Conservation (phyloP, 2,888 invertebrate genomes). For the Fragum fragum region DNA sequence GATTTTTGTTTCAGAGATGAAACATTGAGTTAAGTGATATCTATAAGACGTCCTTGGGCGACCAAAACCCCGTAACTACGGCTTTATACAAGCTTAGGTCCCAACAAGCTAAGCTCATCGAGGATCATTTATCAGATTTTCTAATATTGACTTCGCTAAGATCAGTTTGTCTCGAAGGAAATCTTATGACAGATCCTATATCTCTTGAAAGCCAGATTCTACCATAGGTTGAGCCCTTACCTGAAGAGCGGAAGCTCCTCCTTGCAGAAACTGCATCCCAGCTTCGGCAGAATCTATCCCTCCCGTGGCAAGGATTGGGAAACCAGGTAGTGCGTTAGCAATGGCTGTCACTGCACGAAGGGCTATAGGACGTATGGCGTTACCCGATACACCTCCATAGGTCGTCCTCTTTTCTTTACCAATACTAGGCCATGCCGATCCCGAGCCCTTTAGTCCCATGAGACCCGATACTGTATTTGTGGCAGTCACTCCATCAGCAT, state of each 20-base stretch:
- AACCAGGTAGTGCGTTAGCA: conserved; percentile 93
- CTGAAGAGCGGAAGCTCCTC: conserved; percentile 97
- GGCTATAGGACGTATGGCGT: conserved; percentile 98
- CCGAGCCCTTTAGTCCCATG: conserved; percentile 94
- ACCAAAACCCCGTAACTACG: too few species aligned
- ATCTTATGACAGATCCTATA: too few species aligned
- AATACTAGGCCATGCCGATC: conserved; percentile 96
- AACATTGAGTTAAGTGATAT: too few species aligned
- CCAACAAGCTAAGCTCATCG: too few species aligned
- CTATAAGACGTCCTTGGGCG: too few species aligned
- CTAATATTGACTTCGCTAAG: too few species aligned
- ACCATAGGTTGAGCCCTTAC: too few species aligned
- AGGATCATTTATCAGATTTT: too few species aligned
- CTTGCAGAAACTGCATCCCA: conserved; percentile 97
- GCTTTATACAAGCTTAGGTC: too few species aligned
- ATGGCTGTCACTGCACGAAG: conserved; percentile 96
- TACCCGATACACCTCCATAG: conserved; percentile 97
- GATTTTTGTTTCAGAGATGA: too few species aligned
- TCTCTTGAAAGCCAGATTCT: too few species aligned
- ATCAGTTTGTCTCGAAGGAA: too few species aligned
- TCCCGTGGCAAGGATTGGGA: conserved; percentile 97
- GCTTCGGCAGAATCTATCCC: conserved; percentile 99
- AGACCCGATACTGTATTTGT: conserved; percentile 99
- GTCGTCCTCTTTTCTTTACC: conserved; percentile 94
- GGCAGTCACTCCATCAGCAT: conserved; percentile 97